These are phyloP conservation scores for Probaryconus sp. DNA, from an alignment of 1,140 invertebrate species.

Conservation along the genomic window DNA sequence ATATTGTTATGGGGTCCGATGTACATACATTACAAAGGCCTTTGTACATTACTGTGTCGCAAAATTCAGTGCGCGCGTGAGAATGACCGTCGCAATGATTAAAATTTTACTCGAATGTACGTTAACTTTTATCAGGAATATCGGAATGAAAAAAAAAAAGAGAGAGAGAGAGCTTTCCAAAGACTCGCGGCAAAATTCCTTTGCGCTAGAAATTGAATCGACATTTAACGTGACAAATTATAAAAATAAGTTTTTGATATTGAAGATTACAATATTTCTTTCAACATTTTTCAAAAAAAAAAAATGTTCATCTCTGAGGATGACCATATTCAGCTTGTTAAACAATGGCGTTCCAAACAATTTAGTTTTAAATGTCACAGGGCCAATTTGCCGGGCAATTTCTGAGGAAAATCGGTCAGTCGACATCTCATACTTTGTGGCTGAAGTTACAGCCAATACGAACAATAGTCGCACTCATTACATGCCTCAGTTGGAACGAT, in stretches of 20 bases:
- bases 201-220: too few relatives aligned
- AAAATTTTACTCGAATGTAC: constrained; percentile 31
- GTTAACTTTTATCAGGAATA: too few relatives aligned
- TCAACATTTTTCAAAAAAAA: too few relatives aligned
- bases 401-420: constrained; percentile 76
- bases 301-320: constrained; percentile 65
- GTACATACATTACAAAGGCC: constrained; percentile 69
- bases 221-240: too few relatives aligned
- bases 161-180: too few relatives aligned
- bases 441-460: constrained; percentile 44
- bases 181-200: too few relatives aligned
- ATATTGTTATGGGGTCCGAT: constrained; percentile 72
- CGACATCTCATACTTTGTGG: constrained; percentile 62
- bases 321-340: constrained; percentile 73
- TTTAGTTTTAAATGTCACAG: constrained; percentile 70
- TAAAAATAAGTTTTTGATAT: too few relatives aligned
- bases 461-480: constrained; percentile 49
- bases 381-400: constrained; percentile 75
- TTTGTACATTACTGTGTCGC: constrained; percentile 67
- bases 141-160: too few relatives aligned
- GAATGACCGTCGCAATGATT: constrained; percentile 52
- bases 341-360: constrained; percentile 77
- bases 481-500: constrained; percentile 46
- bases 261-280: too few relatives aligned
- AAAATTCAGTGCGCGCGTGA: constrained; percentile 32